Evolutionary conservation across 2,113 vertebrate species (phyloP), one percentile per base, ranked within the genome.

Genomic region (Takifugu flavidus): DNA sequence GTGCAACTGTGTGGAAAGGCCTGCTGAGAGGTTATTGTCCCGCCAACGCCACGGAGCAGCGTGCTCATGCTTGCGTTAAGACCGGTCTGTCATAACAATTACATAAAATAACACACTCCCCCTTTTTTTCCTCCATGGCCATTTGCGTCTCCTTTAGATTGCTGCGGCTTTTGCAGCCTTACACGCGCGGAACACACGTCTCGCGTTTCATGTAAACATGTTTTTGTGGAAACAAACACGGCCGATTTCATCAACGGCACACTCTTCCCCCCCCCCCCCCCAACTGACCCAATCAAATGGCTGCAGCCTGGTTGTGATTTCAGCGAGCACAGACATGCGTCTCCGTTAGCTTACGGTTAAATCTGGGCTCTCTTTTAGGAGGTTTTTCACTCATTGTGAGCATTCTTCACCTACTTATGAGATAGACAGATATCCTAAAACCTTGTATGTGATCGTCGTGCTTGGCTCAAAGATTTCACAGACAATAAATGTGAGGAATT

Each of bases 1-100:
- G 82, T 87, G 80, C 81, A 83, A 83, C 86, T 62, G 83, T 65
- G 75, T 67, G 74, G 79, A 87, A 86, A 80, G 46, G 60, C 86
- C 80, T 62, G 79, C 86, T 84, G 85, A 71, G 82, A 75, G 49
- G 63, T 64, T 65, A 83, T 86, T 85, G 83, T 89, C 68, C 62
- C 6, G 26, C 65, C 49, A 49, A 77, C n/a, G 50, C 27, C 56
- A 12, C 8, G 0, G 11, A 56, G 64, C 39, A n/a, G n/a, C 2
- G 27, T 14, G 14, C 53, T 60, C 46, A 59, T 26, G 52, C 29
- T 49, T 39, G 25, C 51, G 50, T 51, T 15, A 34, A 54, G 59
- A 75, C 54, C 1, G 39, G 26, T 15, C 51, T 26, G 61, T 53
- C 60, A 45, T 31, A 50, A 43, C 39, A 61, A 56, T 70, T 29